Evolutionary conservation across 2,113 vertebrate genomes (phyloP).

Genomic region (Anthoscopus minutus): DNA sequence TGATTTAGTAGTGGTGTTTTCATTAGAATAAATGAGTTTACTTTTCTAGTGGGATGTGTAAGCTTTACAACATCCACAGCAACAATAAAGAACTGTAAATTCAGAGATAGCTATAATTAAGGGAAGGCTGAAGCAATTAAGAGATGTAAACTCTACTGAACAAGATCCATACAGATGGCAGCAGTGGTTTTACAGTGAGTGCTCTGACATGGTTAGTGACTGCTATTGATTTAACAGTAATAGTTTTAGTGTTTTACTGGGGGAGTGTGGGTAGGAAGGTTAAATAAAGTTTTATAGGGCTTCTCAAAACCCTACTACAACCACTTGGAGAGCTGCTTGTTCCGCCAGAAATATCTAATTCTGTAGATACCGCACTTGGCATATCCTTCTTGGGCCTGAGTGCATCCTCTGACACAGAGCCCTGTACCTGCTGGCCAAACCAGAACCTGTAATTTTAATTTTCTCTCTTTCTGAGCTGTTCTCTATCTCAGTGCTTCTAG

Average conservation of each 20-base stretch:
- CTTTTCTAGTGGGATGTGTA: background rate
- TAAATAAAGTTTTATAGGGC: background rate
- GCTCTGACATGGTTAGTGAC: background rate
- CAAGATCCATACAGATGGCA: background rate
- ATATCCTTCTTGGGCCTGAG: background rate
- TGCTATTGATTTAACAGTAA: background rate
- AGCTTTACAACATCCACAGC: background rate
- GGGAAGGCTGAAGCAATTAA: background rate
- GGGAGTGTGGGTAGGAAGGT: background rate
- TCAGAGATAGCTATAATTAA: background rate
- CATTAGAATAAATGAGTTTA: background rate
- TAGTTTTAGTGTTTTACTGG: background rate
- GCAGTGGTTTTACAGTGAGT: background rate
- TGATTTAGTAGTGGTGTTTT: background rate
- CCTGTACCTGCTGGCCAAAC: background rate
- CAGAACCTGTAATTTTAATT: background rate
- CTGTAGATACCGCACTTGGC: accelerated
- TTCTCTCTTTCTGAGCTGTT: background rate
- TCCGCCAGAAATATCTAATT: background rate
- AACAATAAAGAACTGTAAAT: background rate
- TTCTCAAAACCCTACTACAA: background rate
- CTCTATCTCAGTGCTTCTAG: background rate
- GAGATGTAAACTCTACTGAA: background rate
- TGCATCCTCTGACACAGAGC: background rate
- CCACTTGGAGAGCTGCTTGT: background rate